Base-by-base conservation (phyloP, 92 coral and sea anemone genomes). In the Scolanthus callimorphus region DNA sequence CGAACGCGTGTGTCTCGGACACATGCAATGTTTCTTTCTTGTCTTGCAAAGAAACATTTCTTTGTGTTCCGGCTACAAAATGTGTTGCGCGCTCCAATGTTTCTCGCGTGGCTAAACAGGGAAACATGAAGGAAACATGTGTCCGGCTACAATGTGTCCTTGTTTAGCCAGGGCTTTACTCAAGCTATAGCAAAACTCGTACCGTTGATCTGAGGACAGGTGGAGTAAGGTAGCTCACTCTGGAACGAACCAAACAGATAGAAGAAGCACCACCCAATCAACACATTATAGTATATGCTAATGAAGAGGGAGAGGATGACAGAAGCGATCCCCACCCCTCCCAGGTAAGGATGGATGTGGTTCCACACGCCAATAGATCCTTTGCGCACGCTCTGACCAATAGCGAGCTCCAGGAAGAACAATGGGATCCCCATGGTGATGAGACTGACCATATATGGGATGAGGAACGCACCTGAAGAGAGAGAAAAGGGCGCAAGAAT, bases 291-390 rank as follows among this genome's bases (percentile, higher is more conserved):
- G 55, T 91, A 91, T 27, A 83, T 79, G 62, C 89, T 64, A 20
- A 91, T 81, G 17, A 91, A 76, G 31, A 88, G 55, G 4, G 96
- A 91, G 11, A 88, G 88, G 3, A 88, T 65, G 51, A 84, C 85
- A 9, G 96, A 88, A 20, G 91, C 96, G 11, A 87, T 82, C 60
- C 97, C 97, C 31, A 91, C 77, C 28, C 97, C 97, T 29, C 97
- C 97, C 59, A 91, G 79, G 79, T 76, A 91, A 46, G 97, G 97
- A 24, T 86, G 87, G 34, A 91, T 91, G 6, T 88, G 89, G 60
- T 77, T 88, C 97, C 97, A 91, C 13, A 89, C 95, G 12, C 96
- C 96, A 23, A 91, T 68, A 45, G 96, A 90, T 11, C 97, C 97
- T 34, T 85, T 90, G 29, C 97, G 91, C 12, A 91, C 53, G 56